Evolutionary conservation across 92 coral and sea anemone species (phyloP), one percentile per base, ranked within the genome.

Genomic region (Desmophyllum pertusum): DNA sequence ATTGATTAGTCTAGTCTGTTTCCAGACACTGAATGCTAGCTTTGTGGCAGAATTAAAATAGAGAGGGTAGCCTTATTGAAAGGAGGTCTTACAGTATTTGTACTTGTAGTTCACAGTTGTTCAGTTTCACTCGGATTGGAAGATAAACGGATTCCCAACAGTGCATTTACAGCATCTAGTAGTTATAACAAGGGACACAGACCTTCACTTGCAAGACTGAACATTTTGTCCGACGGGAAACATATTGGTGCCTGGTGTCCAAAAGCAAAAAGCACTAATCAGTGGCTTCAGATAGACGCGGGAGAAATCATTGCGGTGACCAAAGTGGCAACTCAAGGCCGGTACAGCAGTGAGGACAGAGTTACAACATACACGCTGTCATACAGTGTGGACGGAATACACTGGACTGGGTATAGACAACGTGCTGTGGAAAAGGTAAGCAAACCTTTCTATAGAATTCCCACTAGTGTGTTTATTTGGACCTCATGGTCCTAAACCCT

Each of bases 101-200:
- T n/a, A n/a, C n/a, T n/a, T n/a, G n/a, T 53, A 88, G 91, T 88
- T 67, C 85, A 88, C 59, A 83, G 85, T 39, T 88, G 91, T 64
- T 66, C 91, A 19, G 73, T 62, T 31, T 61, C 91, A 35, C 80
- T 88, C 18, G 91, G 91, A 5, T 23, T 88, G 31, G 88, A 88
- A 48, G 91, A 88, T 48, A 70, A 77, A 21, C 81, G 91, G 25
- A 78, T 88, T 37, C 81, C 91, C 6, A 67, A 78, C 84, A 46
- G 85, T 59, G 75, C 88, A 13, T 66, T 88, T 35, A 77, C 91
- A 6, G 84, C 91, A 5, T 88, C 91, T 0, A 5, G 43, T 39
- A 57, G 67, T n/a, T 21, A 51, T 53, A 68, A 77, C 81, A 38
- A 55, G 51, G 13, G 6, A 0, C 81, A 77, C 52, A 9, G 65